Conservation (phyloP, 1,140 invertebrate genomes). For the Bombus impatiens region DNA sequence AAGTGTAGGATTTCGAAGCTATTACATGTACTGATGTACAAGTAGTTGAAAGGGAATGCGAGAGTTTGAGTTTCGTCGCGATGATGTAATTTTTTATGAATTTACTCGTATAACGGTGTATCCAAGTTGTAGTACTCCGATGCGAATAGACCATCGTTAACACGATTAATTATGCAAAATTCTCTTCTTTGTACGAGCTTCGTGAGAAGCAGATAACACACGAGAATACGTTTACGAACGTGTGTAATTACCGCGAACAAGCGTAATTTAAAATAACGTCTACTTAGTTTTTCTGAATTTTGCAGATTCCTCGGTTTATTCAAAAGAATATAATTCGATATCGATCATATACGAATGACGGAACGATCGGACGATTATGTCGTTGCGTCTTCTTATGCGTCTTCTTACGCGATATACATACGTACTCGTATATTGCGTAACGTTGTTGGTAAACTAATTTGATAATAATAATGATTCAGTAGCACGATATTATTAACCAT, state of each 20-base stretch:
- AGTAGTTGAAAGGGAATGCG: neutral
- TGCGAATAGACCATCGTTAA: neutral
- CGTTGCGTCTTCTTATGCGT: too few relatives aligned
- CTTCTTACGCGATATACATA: too few relatives aligned
- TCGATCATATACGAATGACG: too few relatives aligned
- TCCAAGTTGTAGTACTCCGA: neutral
- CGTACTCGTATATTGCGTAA: neutral
- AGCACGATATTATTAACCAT: neutral
- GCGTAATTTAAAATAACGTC: neutral
- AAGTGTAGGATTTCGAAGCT: too few relatives aligned
- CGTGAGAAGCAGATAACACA: neutral
- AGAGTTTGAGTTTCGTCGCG: neutral
- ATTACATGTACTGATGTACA: neutral
- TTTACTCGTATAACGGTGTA: neutral
- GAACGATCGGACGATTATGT: too few relatives aligned
- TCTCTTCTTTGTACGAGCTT: neutral
- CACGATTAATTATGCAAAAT: conserved; percentile 23
- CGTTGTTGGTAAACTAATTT: neutral
- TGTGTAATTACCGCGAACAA: neutral
- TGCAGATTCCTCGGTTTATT: neutral
- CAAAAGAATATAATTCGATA: neutral
- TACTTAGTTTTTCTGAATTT: neutral
- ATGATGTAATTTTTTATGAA: neutral
- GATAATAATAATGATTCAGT: neutral
- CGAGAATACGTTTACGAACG: neutral